Conservation (phyloP, 1,140 invertebrate species). For the Tetragonula clypearis region DNA sequence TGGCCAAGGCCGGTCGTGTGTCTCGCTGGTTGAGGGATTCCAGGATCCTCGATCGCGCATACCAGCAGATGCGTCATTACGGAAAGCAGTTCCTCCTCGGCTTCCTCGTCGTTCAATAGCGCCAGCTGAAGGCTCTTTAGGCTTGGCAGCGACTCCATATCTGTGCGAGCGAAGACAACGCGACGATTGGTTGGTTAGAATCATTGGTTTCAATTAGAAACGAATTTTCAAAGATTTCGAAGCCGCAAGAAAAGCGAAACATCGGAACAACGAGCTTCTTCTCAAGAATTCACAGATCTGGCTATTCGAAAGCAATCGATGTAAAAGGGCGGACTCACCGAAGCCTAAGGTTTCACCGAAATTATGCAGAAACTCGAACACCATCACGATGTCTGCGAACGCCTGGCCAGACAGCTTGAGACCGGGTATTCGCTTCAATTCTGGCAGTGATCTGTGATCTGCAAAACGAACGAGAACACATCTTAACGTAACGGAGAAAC, state of each 20-base stretch:
- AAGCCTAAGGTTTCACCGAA: slow-evolving; percentile 97
- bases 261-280: too few relatives aligned
- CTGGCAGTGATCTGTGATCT: slow-evolving; percentile 89
- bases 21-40: slow-evolving; percentile 93
- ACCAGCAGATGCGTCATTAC: slow-evolving; percentile 94
- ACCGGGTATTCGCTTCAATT: slow-evolving; percentile 90
- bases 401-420: slow-evolving; percentile 92
- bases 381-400: slow-evolving; percentile 95
- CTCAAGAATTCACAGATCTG: not conserved
- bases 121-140: slow-evolving; percentile 93
- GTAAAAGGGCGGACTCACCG: slow-evolving; percentile 83
- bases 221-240: too few relatives aligned
- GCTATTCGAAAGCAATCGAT: not conserved
- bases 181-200: not conserved
- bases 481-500: not conserved
- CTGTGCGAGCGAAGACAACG: slow-evolving; percentile 74
- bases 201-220: not conserved
- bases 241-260: too few relatives aligned
- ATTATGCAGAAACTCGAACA: slow-evolving; percentile 97
- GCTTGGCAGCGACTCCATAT: slow-evolving; percentile 93
- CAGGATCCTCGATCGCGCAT: slow-evolving; percentile 97
- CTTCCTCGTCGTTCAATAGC: slow-evolving; percentile 91
- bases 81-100: slow-evolving; percentile 93
- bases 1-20: slow-evolving; percentile 94
- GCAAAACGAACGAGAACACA: slow-evolving; percentile 14